Conservation (phyloP, 2,113 vertebrate species). For the Ammodramus savannarum region DNA sequence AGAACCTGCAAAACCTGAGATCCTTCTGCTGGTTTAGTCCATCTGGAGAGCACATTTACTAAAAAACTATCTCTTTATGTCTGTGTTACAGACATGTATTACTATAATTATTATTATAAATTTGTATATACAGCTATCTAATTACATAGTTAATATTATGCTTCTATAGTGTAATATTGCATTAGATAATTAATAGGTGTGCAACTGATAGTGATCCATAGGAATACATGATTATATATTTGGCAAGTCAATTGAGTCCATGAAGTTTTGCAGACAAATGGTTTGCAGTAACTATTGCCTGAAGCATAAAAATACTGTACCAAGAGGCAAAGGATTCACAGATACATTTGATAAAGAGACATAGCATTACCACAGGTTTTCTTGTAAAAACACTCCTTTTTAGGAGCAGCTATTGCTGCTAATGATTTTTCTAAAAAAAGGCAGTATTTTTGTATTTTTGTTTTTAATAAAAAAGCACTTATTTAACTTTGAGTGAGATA, state of each 20-base stretch:
- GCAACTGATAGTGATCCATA: not conserved
- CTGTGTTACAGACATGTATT: accelerated
- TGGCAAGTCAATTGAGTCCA: not conserved
- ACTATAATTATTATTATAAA: not conserved
- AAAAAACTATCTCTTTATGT: not conserved
- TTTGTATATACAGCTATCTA: not conserved
- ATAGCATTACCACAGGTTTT: not conserved
- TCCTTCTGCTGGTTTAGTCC: not conserved
- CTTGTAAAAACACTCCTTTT: not conserved
- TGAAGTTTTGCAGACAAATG: not conserved
- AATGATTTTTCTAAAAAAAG: not conserved
- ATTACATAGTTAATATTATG: not conserved
- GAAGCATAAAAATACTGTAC: not conserved
- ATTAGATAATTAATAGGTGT: not conserved
- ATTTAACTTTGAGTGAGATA: not conserved
- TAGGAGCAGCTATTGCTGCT: not conserved
- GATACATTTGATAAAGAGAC: not conserved
- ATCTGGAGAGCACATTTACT: not conserved
- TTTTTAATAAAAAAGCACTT: not conserved
- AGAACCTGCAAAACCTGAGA: not conserved
- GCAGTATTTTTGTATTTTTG: not conserved
- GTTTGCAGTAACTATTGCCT: not conserved
- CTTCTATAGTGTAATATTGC: not conserved
- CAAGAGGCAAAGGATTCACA: not conserved
- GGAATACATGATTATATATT: not conserved